Percentiles rank a stretch among this genome's conserved stretches.
phyloP scores from a whole-genome alignment of 2,888 invertebrate genomes.

The Zootermopsis nevadensis region DNA sequence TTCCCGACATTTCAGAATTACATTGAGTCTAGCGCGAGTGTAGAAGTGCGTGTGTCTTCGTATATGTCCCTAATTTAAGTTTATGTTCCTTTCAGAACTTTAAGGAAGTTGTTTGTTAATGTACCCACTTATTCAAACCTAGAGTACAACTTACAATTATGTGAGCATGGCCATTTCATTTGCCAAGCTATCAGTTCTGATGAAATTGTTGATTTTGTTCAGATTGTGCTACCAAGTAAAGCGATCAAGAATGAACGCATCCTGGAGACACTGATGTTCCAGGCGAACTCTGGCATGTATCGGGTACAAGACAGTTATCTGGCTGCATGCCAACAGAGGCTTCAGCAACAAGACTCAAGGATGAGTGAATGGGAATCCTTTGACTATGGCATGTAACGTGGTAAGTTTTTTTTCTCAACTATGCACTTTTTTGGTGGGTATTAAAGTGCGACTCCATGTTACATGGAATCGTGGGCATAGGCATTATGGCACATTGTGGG shows the following conservation, averaged over 20 bases:
- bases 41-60: too few relatives aligned
- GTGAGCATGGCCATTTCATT: too few relatives aligned
- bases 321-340: constrained; percentile 86
- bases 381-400: constrained; percentile 74
- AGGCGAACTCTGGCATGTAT: constrained; percentile 93
- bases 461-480: too few relatives aligned
- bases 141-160: too few relatives aligned
- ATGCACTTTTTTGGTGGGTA: background rate
- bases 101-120: too few relatives aligned
- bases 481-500: too few relatives aligned
- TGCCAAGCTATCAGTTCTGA: too few relatives aligned
- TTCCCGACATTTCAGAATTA: too few relatives aligned
- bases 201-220: constrained; percentile 51
- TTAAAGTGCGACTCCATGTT: too few relatives aligned
- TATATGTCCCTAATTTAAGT: too few relatives aligned
- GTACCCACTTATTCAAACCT: background rate
- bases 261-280: constrained; percentile 91
- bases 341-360: constrained; percentile 91
- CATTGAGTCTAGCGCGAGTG: too few relatives aligned
- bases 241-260: constrained; percentile 93
- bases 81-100: too few relatives aligned
- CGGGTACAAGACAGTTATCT: constrained; percentile 88
- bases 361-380: constrained; percentile 86
- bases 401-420: background rate
- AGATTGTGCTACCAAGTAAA: constrained; percentile 90